Percentiles rank a stretch among this genome's conserved stretches.
These are phyloP conservation scores for Acanthochromis polyacanthus DNA, from an alignment of 2,113 vertebrate species.

Conservation along the genomic window DNA sequence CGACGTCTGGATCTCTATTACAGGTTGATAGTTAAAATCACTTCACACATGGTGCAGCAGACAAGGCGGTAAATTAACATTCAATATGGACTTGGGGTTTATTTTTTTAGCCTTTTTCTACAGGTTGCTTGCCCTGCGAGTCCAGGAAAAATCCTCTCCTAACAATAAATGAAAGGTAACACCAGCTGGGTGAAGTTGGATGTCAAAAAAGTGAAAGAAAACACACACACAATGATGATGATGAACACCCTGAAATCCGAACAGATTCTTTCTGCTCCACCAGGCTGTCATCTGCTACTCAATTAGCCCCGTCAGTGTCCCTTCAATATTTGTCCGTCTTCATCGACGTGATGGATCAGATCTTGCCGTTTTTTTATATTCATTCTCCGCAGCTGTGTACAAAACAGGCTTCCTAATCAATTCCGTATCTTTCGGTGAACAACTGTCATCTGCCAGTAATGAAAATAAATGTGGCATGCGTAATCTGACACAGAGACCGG, in stretches of 20 bases:
- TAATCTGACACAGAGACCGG: constrained; percentile 62
- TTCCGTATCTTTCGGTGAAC: constrained; percentile 63
- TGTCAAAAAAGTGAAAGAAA: constrained; percentile 22
- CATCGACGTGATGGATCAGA: constrained; percentile 71
- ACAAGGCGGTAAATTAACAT: constrained; percentile 54
- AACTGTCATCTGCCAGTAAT: constrained; percentile 81
- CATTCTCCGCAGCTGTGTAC: constrained; percentile 54
- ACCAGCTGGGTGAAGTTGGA: constrained; percentile 13
- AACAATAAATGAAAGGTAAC: constrained; percentile 40
- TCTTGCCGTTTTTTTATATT: constrained; percentile 56
- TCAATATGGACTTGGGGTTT: constrained; percentile 28
- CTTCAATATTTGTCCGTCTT: constrained; percentile 75
- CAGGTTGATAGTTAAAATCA: constrained; percentile 68
- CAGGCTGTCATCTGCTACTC: constrained; percentile 61
- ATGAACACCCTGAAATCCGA: constrained; percentile 50
- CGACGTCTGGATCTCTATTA: constrained; percentile 56
- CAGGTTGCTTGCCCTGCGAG: background rate
- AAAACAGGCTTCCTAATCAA: constrained; percentile 75
- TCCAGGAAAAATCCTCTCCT: constrained; percentile 20
- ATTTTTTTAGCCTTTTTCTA: background rate
- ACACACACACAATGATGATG: background rate
- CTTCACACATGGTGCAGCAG: background rate
- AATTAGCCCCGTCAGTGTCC: constrained; percentile 58
- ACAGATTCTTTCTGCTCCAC: constrained; percentile 68
- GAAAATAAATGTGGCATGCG: constrained; percentile 79